Evolutionary conservation across 2,888 invertebrate genomes (phyloP), one percentile per base, ranked within the genome.

Genomic region (Netelia fuscicornis): DNA sequence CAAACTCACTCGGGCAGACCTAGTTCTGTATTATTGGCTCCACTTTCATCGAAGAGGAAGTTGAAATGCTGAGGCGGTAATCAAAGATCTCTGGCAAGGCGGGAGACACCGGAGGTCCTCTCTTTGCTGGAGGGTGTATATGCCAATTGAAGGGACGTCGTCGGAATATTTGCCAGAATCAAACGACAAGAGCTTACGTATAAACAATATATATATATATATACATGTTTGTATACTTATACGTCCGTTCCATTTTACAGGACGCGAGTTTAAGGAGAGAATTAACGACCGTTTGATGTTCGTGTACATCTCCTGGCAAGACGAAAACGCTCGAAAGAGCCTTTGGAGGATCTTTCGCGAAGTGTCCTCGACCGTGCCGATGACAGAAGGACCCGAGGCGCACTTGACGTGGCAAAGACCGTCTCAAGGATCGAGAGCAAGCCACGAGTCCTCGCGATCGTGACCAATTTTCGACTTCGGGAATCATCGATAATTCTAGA

Each of bases 271-370:
- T 54, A 68, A 42, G 30, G 13, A 62, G 62, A 64, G 30, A 79
- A 83, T 70, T 79, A 83, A 65, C 23, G 74, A 83, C 78, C 62
- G 62, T 79, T 83, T 79, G 83, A 68, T 52, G 74, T 30, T 70
- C 52, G 70, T 70, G 48, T 62, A 70, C 42, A 37, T 54, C n/a
- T 44, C 20, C 1, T 17, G 44, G 20, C 11, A 11, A 17, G 20
- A 48, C 48, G 23, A 44, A 13, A 30, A 77, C 71, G 20, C 48
- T 52, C 58, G 25, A 42, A 20, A 52, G 52, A 48, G 81, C 30
- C 25, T 25, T 30, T 65, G 42, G 67, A 72, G 68, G 60, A 72
- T 65, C 58, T 23, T 68, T 42, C 48, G 17, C 23, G 52, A 44
- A 68, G 74, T 65, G 60, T 68, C 48, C 54, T 68, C 56, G 65